Base-by-base conservation (phyloP, 1,140 invertebrate genomes). In the Lasioglossum baleicum region DNA sequence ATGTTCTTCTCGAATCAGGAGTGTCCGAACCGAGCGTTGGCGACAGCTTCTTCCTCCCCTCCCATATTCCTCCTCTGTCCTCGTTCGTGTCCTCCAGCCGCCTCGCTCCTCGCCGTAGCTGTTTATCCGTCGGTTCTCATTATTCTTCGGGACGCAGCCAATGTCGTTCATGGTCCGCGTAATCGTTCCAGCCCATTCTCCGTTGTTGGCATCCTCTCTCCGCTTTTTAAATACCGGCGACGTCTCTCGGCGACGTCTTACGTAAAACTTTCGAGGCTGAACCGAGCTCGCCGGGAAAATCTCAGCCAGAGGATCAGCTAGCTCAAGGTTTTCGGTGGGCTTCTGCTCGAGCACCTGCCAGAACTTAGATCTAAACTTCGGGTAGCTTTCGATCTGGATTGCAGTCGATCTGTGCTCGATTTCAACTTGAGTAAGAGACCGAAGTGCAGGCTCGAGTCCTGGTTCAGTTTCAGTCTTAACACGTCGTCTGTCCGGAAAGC, bases 191-290 rank as follows among this genome's bases (percentile, higher is more conserved):
- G 26, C 20, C 17, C 20, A 26, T 61, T 74, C 40, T 7, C 60
- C 22, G 17, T 3, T 53, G 35, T 72, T 64, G 67, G 60, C 68
- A 71, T 64, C 60, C 60, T 53, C 58, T 67, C n/a, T 22, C 15
- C n/a, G 42, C n/a, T 80, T 68, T 80, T 75, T 75, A 75, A 75
- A 80, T 42, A 35, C 42, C 71, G 44, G 44, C 35, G 31, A 20
- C 51, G 8, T 67, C 15, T 51, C 15, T 1, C 2, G 51, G 15
- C 7, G 20, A 40, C 8, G 51, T 61, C 56, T 75, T 66, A 68
- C 53, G 40, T 73, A 66, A 56, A 80, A 81, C 35, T 69, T 64
- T 63, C 64, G 53, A 5, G 31, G 20, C 17, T 2, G 22, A 26
- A 2, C 17, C n/a, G 11, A n/a, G 17, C 7, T 13, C 15, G 48